A percentile compares a stretch with the other conserved stretches of the same genome.
Evolutionary conservation across 2,113 vertebrate species (phyloP).

Genomic region (Poecilia latipinna): DNA sequence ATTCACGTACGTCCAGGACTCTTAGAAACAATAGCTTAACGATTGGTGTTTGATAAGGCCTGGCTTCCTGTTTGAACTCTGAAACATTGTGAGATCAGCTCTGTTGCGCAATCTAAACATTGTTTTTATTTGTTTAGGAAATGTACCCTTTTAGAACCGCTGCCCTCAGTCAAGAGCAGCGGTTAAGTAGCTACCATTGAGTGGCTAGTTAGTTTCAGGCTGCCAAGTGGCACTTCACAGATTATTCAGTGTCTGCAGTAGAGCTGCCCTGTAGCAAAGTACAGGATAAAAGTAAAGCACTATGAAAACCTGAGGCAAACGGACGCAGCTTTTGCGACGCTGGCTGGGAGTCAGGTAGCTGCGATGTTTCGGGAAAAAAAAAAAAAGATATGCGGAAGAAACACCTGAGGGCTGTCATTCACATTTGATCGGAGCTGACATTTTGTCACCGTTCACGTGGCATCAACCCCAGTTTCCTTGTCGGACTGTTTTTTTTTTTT

Average conservation of each 20-base stretch:
- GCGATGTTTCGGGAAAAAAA: neutral
- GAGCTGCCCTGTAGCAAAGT: constrained; percentile 55
- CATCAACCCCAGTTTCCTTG: constrained; percentile 46
- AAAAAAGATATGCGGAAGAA: constrained; percentile 30
- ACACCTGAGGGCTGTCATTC: constrained; percentile 59
- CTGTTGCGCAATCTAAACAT: neutral
- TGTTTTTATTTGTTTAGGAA: neutral
- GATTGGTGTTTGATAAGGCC: neutral
- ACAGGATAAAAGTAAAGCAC: constrained; percentile 44
- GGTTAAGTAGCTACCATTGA: constrained; percentile 54
- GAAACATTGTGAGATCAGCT: neutral
- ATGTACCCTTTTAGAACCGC: constrained; percentile 25
- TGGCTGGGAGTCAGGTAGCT: neutral
- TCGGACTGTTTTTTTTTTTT: constrained; percentile 48
- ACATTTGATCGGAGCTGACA: constrained; percentile 65
- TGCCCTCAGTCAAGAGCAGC: constrained; percentile 29
- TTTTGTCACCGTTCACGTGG: constrained; percentile 41
- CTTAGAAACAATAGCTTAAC: neutral
- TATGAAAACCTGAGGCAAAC: constrained; percentile 47
- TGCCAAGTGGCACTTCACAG: constrained; percentile 69
- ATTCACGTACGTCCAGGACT: constrained; percentile 6
- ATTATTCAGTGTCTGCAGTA: constrained; percentile 48
- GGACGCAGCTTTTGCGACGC: constrained; percentile 17
- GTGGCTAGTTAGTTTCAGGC: constrained; percentile 52
- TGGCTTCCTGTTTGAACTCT: neutral